Base-by-base conservation (phyloP, 2,888 invertebrate species). In the Polydrusus tereticollis region DNA sequence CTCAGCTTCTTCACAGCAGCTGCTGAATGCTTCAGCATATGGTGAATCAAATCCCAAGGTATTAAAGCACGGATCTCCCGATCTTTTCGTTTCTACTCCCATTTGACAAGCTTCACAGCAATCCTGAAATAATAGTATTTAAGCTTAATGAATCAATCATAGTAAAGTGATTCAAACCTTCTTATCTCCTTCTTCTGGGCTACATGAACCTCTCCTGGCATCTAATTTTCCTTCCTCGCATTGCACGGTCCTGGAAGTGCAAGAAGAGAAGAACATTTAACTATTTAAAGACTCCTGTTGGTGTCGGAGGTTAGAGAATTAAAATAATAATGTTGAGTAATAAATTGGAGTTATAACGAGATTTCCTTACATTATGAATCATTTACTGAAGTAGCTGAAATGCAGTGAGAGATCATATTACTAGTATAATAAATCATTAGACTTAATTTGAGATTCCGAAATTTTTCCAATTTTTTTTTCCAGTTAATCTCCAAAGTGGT, bases 41-140 rank as follows among this genome's bases (percentile, higher is more conserved):
- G 89, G 88, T 58, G 85, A 82, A 1, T 89, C 89, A 67, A 90
- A 86, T n/a, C 86, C 85, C 63, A 90, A 87, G 45, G 86, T 86
- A 69, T 89, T 88, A 12, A 86, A 84, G 77, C 92, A 92, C 60
- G 87, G 86, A 78, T 87, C 86, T 21, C 87, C 87, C 63, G 88
- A 87, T 43, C 87, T 87, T n/a, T 88, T 87, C 0, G 89, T 87
- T 47, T 89, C 87, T 38, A 91, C 84, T 1, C 92, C 92, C 43
- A 91, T 84, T 81, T 89, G 88, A 77, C 91, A 91, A 6, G 89
- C 88, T 76, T 89, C 89, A 78, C 91, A 91, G 78, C 91, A 91
- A 77, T 88, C 87, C 85, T 74, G 62, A 64, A 38, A 41, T 1
- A 16, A 66, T 58, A 26, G 12, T 43, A 36, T 10, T 21, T 45